These are phyloP conservation scores for Papilio polytes DNA, from an alignment of 1,140 invertebrate genomes.

Conservation along the genomic window DNA sequence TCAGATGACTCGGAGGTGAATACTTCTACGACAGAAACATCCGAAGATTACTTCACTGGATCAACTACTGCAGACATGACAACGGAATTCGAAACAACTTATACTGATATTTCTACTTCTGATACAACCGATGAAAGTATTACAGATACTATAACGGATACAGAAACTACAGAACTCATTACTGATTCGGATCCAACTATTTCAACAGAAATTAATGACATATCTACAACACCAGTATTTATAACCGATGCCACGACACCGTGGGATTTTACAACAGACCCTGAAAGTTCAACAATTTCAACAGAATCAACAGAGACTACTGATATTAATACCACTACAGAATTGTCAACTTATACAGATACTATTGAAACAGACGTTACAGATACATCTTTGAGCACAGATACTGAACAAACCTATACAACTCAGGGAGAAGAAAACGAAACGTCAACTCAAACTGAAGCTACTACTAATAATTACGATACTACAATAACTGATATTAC, in stretches of 20 bases:
- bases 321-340: background rate
- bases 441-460: background rate
- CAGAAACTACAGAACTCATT: conserved; percentile 4
- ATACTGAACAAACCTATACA: background rate
- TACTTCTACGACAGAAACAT: background rate
- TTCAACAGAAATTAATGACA: background rate
- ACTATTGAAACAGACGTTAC: background rate
- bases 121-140: background rate
- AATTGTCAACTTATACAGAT: conserved; percentile 4
- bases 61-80: background rate
- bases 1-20: background rate
- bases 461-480: background rate
- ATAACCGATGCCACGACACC: background rate
- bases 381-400: background rate
- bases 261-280: background rate
- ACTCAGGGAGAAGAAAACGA: background rate
- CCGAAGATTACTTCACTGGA: background rate
- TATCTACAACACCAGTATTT: background rate
- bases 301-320: background rate
- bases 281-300: background rate
- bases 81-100: background rate
- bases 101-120: conserved; percentile 1
- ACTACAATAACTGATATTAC: background rate
- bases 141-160: background rate
- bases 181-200: conserved; percentile 17